These are phyloP conservation scores for Macroglossus sobrinus DNA, from an alignment of 2,113 vertebrate species.

Conservation along the genomic window DNA sequence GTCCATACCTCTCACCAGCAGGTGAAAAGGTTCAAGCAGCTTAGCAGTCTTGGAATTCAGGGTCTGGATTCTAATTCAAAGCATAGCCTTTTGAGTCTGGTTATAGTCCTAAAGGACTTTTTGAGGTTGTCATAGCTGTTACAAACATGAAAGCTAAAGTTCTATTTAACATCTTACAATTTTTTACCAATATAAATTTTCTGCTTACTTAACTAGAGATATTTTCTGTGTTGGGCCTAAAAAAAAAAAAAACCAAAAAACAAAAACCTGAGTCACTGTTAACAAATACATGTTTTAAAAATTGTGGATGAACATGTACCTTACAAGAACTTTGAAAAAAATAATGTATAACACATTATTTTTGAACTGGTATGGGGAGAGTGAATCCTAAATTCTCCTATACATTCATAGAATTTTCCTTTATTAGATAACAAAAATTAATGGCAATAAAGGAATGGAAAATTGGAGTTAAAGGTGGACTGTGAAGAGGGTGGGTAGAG, in stretches of 20 bases:
- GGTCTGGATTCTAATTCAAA: neutral
- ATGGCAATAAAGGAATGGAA: slow-evolving; percentile 8
- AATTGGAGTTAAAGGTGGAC: neutral
- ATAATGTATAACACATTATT: neutral
- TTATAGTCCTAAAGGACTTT: neutral
- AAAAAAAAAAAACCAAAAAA: neutral
- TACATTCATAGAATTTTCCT: slow-evolving; percentile 8
- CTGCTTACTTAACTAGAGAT: neutral
- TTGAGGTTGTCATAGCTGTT: neutral
- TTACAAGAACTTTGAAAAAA: neutral
- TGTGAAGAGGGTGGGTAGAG: neutral
- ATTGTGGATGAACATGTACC: neutral
- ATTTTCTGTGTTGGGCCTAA: neutral
- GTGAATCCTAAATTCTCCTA: slow-evolving; percentile 9
- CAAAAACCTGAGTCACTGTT: neutral
- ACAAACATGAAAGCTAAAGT: slow-evolving; percentile 11
- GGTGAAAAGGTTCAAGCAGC: neutral
- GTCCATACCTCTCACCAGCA: neutral
- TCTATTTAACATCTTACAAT: neutral
- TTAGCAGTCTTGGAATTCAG: neutral
- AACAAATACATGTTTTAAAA: neutral
- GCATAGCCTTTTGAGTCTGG: neutral
- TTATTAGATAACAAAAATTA: slow-evolving; percentile 40
- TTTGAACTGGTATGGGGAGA: neutral
- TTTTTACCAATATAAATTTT: neutral